Percentiles rank a stretch among this genome's conserved stretches.
These are phyloP conservation scores for Capitella teleta DNA, from an alignment of 1,140 invertebrate genomes.

Conservation along the genomic window DNA sequence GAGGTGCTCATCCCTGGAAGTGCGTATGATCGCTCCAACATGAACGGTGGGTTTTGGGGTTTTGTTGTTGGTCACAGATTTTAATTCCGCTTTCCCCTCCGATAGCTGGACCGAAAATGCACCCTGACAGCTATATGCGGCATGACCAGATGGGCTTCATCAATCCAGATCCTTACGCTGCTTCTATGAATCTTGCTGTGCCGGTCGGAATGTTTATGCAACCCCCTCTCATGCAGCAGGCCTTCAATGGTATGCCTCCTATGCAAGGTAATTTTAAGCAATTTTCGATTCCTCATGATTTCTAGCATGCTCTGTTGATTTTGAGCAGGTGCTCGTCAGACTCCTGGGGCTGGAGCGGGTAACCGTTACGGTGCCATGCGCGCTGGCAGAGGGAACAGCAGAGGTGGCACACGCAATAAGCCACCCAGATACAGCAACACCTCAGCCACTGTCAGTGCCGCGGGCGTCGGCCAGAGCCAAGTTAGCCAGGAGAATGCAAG, in stretches of 20 bases:
- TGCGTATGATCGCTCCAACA: conserved; percentile 57
- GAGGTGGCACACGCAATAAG: conserved; percentile 15
- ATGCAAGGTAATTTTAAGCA: conserved; percentile 5
- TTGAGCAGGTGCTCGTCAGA: too few species aligned
- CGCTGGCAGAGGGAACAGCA: too few species aligned
- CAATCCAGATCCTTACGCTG: conserved; percentile 65
- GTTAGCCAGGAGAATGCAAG: background rate
- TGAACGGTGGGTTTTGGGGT: background rate
- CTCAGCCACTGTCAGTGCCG: conserved; percentile 11
- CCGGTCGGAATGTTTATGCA: conserved; percentile 92
- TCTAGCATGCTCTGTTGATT: too few species aligned
- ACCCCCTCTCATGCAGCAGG: conserved; percentile 71
- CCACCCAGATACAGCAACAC: conserved; percentile 33
- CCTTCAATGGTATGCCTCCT: conserved; percentile 52
- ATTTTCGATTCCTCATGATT: too few species aligned
- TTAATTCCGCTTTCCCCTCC: background rate
- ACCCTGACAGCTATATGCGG: conserved; percentile 39
- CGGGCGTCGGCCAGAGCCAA: too few species aligned
- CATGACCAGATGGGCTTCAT: conserved; percentile 91
- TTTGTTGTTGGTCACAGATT: background rate
- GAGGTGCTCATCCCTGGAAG: conserved; percentile 59
- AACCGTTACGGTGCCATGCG: too few species aligned
- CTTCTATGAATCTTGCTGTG: conserved; percentile 53
- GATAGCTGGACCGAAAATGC: background rate
- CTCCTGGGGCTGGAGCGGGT: too few species aligned